Base-by-base conservation (phyloP, 2,888 invertebrate genomes). In the Drosophila subsilvestris region DNA sequence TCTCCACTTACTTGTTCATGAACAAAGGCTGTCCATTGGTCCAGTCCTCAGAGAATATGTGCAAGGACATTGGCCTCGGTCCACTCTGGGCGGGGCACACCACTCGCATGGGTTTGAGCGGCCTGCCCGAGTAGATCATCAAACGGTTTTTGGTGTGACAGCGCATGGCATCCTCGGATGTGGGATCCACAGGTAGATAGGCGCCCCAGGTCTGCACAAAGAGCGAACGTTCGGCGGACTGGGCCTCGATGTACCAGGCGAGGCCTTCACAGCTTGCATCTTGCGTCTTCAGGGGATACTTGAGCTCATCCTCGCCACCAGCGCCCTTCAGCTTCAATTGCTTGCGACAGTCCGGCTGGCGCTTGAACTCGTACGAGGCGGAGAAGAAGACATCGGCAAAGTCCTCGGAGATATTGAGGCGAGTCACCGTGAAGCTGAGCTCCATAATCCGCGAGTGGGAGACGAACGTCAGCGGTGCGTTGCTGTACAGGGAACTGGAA, bases 171-270 rank as follows among this genome's bases (percentile, higher is more conserved):
- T 95, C 95, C 67, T 94, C 93, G 0, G 93, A 91, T 7, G 94
- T 92, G 2, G 95, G 94, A 80, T 95, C 94, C 18, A 94, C 92
- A 1, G 95, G 94, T 76, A 97, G 90, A 87, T 96, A 95, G 77
- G 95, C 95, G 50, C 97, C 97, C 97, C 97, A 97, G 48, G 96
- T 96, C 76, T 97, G 93, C 65, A 97, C 93, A 90, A 96, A 97
- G 63, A 97, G 93, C 45, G 96, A 96, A 55, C 96, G 94, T 90
- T 97, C 97, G 73, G 95, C 94, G 71, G 96, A 95, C 75, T 96
- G 94, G 2, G 97, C 96, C 89, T 95, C 95, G 61, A 97, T 94
- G 74, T 97, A 93, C 95, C 97, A 97, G 4, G 97, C 96, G 63
- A 90, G 72, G 1, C 92, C 92, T 55, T 92, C 92, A 75, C 92